Percentiles rank a stretch among this genome's conserved stretches.
Conservation (phyloP, 2,797 vertebrate genomes). For the Neostethus bicornis region DNA sequence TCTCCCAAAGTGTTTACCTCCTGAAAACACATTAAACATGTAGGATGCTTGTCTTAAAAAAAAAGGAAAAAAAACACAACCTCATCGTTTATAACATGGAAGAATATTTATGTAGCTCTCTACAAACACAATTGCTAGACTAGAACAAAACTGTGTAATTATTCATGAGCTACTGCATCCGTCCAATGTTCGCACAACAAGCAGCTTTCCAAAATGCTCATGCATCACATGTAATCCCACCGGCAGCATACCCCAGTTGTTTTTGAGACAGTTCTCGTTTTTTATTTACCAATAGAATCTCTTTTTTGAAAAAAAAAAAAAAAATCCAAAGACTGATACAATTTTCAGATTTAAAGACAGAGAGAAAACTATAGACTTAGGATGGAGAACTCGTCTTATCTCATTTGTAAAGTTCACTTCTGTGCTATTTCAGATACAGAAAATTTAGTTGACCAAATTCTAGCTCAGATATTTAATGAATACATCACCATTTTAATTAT, state of each 20-base stretch:
- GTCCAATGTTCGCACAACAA: slow-evolving; percentile 14
- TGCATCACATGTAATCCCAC: slow-evolving; percentile 46
- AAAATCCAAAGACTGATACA: too few species aligned
- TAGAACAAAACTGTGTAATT: not conserved
- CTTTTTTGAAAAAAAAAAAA: not conserved
- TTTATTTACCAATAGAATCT: not conserved
- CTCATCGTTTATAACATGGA: not conserved
- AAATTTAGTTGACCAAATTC: too few species aligned
- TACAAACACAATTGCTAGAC: slow-evolving; percentile 2
- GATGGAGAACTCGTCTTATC: too few species aligned
- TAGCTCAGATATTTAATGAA: too few species aligned
- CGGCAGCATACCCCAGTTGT: slow-evolving; percentile 28
- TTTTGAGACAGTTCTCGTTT: slow-evolving; percentile 29
- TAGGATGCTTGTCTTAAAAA: not conserved
- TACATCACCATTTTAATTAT: too few species aligned
- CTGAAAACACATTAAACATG: not conserved
- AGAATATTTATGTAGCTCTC: not conserved
- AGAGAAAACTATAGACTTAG: too few species aligned
- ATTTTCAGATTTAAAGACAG: too few species aligned
- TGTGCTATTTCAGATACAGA: too few species aligned
- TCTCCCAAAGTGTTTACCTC: not conserved
- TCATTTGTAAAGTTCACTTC: too few species aligned
- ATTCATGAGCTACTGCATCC: slow-evolving; percentile 2
- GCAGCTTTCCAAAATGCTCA: slow-evolving; percentile 29
- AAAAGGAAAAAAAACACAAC: too few species aligned